Conservation (phyloP, 2,797 vertebrate species). For the Eupleurogrammus muticus region DNA sequence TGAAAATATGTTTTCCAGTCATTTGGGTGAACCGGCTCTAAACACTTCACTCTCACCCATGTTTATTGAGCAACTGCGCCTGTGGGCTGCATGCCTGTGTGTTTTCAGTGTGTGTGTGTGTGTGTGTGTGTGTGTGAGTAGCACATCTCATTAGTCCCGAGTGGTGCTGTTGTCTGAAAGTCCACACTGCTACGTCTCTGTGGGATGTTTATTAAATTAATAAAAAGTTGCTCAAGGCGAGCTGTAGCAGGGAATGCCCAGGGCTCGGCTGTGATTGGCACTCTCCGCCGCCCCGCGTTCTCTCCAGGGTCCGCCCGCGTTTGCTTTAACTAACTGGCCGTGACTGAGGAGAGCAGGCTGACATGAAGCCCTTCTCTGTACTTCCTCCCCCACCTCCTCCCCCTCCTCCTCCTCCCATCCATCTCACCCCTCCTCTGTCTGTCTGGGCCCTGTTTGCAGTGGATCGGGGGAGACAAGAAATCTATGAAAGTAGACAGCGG, state of each 20-base stretch:
- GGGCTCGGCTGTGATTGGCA: conserved; percentile 84
- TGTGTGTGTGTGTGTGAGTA: conserved; percentile 39
- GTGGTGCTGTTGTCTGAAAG: conserved; percentile 58
- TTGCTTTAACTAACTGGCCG: conserved; percentile 86
- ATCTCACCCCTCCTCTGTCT: conserved; percentile 39
- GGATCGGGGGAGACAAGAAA: conserved; percentile 28
- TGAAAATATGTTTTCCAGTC: conserved; percentile 16
- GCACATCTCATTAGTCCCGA: conserved; percentile 76
- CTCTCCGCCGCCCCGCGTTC: conserved; percentile 62
- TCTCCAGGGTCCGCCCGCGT: conserved; percentile 75
- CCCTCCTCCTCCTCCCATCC: conserved; percentile 19
- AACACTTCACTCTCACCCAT: conserved; percentile 13
- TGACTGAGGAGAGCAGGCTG: conserved; percentile 80
- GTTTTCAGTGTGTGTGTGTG: conserved; percentile 38
- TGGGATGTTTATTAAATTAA: conserved; percentile 89
- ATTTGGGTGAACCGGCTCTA: conserved; percentile 27
- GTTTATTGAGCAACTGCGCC: conserved; percentile 41
- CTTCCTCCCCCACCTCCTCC: conserved; percentile 5
- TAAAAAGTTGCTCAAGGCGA: conserved; percentile 85
- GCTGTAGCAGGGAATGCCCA: conserved; percentile 73
- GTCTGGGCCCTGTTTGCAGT: conserved; percentile 33
- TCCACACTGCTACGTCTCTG: conserved; percentile 68
- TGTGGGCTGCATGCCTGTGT: conserved; percentile 20
- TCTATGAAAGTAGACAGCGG: conserved; percentile 13
- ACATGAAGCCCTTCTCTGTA: conserved; percentile 68